Percentiles rank a stretch among this genome's conserved stretches.
Evolutionary conservation across 1,140 invertebrate genomes (phyloP).

Genomic region (Drosophila chauvacae): DNA sequence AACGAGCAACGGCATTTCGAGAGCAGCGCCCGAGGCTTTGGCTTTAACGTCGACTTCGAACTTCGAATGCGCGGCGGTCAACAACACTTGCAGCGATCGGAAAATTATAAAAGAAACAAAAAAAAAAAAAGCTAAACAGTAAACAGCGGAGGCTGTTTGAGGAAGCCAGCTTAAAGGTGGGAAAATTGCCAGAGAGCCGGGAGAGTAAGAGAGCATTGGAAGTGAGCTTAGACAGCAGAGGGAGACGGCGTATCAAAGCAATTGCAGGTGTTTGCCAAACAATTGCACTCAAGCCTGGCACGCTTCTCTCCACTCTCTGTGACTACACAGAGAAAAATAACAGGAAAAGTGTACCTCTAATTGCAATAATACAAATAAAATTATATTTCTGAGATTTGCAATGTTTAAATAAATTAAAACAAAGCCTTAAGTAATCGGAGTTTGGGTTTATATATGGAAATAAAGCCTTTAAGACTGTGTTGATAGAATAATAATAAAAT

Average conservation of each 20-base stretch:
- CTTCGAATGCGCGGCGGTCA: conserved; percentile 66
- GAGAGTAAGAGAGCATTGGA: conserved; percentile 25
- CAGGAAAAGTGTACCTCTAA: too few species aligned
- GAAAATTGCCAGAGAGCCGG: conserved; percentile 34
- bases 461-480: too few species aligned
- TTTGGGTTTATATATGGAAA: too few species aligned
- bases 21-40: conserved; percentile 37
- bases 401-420: too few species aligned
- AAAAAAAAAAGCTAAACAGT: conserved; percentile 19
- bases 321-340: not conserved
- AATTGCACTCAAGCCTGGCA: conserved; percentile 48
- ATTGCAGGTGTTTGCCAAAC: conserved; percentile 62
- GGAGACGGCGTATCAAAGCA: conserved; percentile 8
- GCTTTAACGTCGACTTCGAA: conserved; percentile 35
- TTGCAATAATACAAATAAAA: too few species aligned
- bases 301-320: conserved; percentile 32
- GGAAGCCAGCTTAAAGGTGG: conserved; percentile 56
- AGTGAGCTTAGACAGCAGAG: conserved; percentile 4
- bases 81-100: conserved; percentile 70
- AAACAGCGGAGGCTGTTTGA: conserved; percentile 38
- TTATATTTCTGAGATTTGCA: too few species aligned
- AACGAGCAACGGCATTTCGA: conserved; percentile 75
- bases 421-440: too few species aligned
- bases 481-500: too few species aligned
- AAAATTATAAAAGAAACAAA: conserved; percentile 12